Base-by-base conservation (phyloP, 1,140 invertebrate species). In the Drosophila sechellia region DNA sequence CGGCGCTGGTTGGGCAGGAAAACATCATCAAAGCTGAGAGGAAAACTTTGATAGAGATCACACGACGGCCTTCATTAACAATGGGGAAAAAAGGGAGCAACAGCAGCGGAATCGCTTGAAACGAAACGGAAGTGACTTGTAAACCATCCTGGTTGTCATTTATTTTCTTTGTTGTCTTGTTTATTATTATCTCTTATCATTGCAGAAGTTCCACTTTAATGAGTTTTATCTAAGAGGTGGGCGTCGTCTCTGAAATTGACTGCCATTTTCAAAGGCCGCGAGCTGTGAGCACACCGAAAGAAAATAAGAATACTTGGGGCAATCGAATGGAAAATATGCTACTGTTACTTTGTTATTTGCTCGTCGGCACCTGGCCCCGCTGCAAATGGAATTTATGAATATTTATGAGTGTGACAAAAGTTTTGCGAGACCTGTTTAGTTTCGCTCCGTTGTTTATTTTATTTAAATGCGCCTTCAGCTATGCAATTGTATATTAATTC, bases 401-500 rank as follows among this genome's bases (percentile, higher is more conserved):
- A 89, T 89, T 89, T 89, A 89, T 89, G 85, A 89, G 77, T 70
- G 84, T 78, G 79, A 74, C 76, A 84, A 89, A 84, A 89, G 80
- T 89, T 87, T 81, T 59, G 20, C 20, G 57, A 42, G 45, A 61
- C 53, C 57, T 81, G 78, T 81, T 87, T 65, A 68, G 71, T 66
- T 74, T 74, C 42, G 72, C 35, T 77, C 45, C 60, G 71, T 57
- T 75, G 72, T 76, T 75, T 75, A 89, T 77, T 89, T 89, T 81
- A 90, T 89, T 89, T 89, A 89, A 89, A 90, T 90, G 75, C 75
- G 81, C 86, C 86, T 86, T 77, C 59, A 81, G 85, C 78, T 79
- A 74, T 90, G 86, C 85, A 90, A 90, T 90, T 86, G 81, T 90
- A 90, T 90, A 90, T 90, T 90, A 90, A 90, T 90, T 81, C 80